Percentiles rank a stretch among this genome's conserved stretches.
phyloP scores from a whole-genome alignment of 2,797 vertebrate genomes.

The Siniperca obscura region DNA sequence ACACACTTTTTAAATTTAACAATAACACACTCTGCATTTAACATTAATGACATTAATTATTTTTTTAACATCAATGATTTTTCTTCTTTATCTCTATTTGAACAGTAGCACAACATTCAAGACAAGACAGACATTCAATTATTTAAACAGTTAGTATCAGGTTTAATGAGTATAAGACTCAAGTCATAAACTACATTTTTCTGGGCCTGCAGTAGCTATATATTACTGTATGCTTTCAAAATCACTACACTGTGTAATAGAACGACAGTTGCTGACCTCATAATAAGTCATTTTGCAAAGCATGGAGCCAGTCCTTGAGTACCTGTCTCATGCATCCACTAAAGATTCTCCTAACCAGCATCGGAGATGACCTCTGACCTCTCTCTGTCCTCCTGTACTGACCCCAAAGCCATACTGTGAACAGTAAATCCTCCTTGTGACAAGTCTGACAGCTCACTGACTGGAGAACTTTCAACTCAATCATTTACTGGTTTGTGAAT shows the following conservation, averaged over 20 bases:
- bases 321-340: slow-evolving; percentile 2
- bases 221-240: background rate
- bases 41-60: background rate
- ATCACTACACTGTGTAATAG: too few species aligned
- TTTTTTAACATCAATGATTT: too few species aligned
- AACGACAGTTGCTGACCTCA: background rate
- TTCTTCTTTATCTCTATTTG: background rate
- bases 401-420: slow-evolving; percentile 12
- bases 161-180: too few species aligned
- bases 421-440: slow-evolving; percentile 26
- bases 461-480: slow-evolving; percentile 9
- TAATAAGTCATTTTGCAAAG: background rate
- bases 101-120: background rate
- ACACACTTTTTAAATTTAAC: background rate
- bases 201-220: background rate
- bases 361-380: slow-evolving; percentile 50
- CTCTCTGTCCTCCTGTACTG: slow-evolving; percentile 15
- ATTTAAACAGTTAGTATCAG: too few species aligned
- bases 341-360: slow-evolving; percentile 16
- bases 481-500: slow-evolving; percentile 14
- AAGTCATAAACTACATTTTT: too few species aligned
- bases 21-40: background rate
- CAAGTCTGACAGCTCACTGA: slow-evolving; percentile 20
- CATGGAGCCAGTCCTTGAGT: background rate
- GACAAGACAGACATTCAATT: background rate